These are phyloP conservation scores for Hyperoodon ampullatus DNA, from an alignment of 2,113 vertebrate species.

Conservation along the genomic window DNA sequence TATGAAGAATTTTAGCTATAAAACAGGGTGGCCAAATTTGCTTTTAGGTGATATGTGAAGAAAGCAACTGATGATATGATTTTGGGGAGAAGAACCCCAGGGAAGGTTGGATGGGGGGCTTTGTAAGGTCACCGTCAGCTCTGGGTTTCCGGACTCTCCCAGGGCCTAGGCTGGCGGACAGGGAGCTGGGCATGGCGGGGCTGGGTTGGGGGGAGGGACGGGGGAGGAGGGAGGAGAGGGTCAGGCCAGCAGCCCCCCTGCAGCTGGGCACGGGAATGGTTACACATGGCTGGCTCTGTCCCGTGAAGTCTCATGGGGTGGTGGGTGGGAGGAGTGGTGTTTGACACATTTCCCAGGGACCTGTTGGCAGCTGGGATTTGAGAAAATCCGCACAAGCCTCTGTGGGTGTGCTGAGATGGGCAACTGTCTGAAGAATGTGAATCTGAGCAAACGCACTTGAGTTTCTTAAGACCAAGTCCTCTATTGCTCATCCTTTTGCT, in stretches of 20 bases:
- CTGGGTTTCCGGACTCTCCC: not conserved
- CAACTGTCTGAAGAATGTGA: accelerated
- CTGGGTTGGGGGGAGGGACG: not conserved
- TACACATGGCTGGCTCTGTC: no score
- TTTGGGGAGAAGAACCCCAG: not conserved
- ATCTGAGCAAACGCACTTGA: accelerated
- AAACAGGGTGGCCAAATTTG: not conserved
- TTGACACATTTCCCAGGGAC: not conserved
- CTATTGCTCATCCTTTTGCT: accelerated
- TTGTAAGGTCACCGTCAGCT: not conserved
- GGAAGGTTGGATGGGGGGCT: no score
- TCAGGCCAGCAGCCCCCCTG: no score
- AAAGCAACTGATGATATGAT: not conserved
- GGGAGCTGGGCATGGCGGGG: accelerated
- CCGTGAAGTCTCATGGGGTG: not conserved
- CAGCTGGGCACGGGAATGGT: not conserved
- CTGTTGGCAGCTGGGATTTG: not conserved
- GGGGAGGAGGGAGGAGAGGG: not conserved
- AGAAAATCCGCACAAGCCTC: not conserved
- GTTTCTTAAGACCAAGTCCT: not conserved
- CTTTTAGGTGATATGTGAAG: not conserved
- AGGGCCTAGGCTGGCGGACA: not conserved
- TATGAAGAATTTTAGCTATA: not conserved
- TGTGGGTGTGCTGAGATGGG: not conserved
- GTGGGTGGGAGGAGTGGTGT: accelerated